Conservation (phyloP, 2,797 vertebrate species). For the Clarias platycephalus region DNA sequence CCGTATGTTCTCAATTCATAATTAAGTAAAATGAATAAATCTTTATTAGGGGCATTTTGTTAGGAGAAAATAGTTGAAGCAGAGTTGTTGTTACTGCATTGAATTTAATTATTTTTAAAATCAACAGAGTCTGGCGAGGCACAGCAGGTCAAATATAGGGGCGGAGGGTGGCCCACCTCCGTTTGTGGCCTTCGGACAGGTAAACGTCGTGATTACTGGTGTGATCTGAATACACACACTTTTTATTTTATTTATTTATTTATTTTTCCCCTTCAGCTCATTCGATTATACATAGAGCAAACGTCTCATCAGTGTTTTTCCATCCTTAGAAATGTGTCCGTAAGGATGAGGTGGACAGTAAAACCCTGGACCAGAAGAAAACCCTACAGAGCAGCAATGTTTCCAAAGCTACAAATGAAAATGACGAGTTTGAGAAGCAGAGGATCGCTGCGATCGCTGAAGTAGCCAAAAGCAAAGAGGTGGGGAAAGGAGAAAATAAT, state of each 20-base stretch:
- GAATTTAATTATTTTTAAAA: not conserved
- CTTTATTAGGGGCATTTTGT: not conserved
- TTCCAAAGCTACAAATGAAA: slow-evolving; percentile 81
- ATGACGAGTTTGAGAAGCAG: slow-evolving; percentile 97
- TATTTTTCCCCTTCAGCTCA: not conserved
- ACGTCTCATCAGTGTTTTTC: not conserved
- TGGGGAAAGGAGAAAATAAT: slow-evolving; percentile 56
- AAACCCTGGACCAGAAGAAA: slow-evolving; percentile 90
- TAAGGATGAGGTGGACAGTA: slow-evolving; percentile 84
- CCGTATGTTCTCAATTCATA: not conserved
- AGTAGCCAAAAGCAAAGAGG: slow-evolving; percentile 96
- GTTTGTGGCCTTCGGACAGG: slow-evolving; percentile 97
- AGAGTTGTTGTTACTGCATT: not conserved
- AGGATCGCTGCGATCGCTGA: slow-evolving; percentile 95
- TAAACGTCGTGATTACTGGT: slow-evolving; percentile 56
- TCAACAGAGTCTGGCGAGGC: slow-evolving; percentile 91
- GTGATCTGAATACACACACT: not conserved
- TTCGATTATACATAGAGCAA: not conserved
- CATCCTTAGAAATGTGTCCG: slow-evolving; percentile 80
- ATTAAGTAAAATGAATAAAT: not conserved
- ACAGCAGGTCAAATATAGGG: slow-evolving; percentile 92
- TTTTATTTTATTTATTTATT: not conserved
- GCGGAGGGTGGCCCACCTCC: slow-evolving; percentile 97
- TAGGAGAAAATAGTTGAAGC: not conserved
- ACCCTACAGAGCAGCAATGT: slow-evolving; percentile 82